Evolutionary conservation across 2,797 vertebrate genomes (phyloP).

Genomic region (Catostomus latipinnis): DNA sequence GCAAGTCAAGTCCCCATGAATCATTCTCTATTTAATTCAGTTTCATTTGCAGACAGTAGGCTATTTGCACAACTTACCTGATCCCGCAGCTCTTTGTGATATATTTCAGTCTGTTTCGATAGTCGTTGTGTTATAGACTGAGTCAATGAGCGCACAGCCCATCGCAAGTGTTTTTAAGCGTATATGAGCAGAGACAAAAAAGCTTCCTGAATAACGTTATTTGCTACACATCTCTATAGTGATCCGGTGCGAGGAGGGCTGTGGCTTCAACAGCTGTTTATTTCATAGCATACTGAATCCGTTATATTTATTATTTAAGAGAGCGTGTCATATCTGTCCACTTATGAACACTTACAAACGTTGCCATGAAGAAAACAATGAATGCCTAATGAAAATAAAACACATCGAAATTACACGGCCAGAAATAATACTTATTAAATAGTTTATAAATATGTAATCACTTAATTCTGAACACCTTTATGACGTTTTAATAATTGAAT

Average conservation of each 20-base stretch:
- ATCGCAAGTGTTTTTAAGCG: slow-evolving; percentile 3
- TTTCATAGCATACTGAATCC: not conserved
- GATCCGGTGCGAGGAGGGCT: slow-evolving; percentile 16
- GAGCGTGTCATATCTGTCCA: not conserved
- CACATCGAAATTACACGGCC: too few species aligned
- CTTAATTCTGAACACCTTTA: not conserved
- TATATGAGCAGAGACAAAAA: not conserved
- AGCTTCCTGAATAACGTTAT: slow-evolving; percentile 55
- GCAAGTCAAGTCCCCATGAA: not conserved
- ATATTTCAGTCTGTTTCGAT: not conserved
- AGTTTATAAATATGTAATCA: not conserved
- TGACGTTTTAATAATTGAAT: not conserved
- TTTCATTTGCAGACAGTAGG: not conserved
- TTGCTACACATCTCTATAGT: slow-evolving; percentile 41
- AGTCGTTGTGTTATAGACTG: not conserved
- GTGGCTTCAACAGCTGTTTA: not conserved
- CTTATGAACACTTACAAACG: not conserved
- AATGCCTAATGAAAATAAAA: too few species aligned
- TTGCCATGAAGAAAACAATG: not conserved
- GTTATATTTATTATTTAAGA: not conserved
- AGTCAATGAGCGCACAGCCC: slow-evolving; percentile 15
- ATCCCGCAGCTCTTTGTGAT: not conserved
- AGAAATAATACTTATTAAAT: not conserved
- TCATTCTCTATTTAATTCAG: not conserved
- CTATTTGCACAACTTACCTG: slow-evolving; percentile 5